Evolutionary conservation across 1,140 invertebrate genomes (phyloP).

Genomic region (Odontomachus brunneus): DNA sequence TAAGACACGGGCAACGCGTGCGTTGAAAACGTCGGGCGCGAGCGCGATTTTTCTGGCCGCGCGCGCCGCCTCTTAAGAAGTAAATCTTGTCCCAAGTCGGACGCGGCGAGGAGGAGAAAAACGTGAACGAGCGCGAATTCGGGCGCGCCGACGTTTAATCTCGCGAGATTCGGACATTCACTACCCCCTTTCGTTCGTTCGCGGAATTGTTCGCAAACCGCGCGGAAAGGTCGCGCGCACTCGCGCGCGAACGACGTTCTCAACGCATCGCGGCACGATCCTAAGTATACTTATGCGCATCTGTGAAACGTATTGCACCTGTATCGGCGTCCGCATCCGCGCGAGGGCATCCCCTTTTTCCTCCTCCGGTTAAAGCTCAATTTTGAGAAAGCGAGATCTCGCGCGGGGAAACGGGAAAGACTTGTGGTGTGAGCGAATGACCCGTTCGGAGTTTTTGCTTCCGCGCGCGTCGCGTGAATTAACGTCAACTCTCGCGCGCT

Average conservation of each 20-base stretch:
- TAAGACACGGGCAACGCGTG: slow-evolving; percentile 63
- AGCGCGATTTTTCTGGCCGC: slow-evolving; percentile 16
- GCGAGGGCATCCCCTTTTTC: slow-evolving; percentile 23
- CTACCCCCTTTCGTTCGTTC: too few relatives aligned
- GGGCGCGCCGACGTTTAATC: too few relatives aligned
- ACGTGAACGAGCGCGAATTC: too few relatives aligned
- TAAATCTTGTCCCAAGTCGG: slow-evolving; percentile 3
- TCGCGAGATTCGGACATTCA: too few relatives aligned
- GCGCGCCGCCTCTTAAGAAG: not conserved
- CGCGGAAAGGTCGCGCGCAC: too few relatives aligned
- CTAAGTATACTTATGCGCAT: slow-evolving; percentile 70
- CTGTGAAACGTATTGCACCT: slow-evolving; percentile 73
- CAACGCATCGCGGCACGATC: slow-evolving; percentile 69
- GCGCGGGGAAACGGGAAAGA: slow-evolving; percentile 17
- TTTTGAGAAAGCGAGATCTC: slow-evolving; percentile 72
- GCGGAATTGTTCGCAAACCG: too few relatives aligned
- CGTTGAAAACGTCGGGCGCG: slow-evolving; percentile 60
- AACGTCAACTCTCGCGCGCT: not conserved
- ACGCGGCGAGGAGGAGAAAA: not conserved
- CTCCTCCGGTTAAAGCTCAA: slow-evolving; percentile 71
- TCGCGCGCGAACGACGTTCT: slow-evolving; percentile 49
- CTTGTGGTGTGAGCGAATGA: not conserved
- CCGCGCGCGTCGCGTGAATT: slow-evolving; percentile 35
- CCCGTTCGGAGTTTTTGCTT: slow-evolving; percentile 11
- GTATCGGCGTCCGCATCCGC: slow-evolving; percentile 63